phyloP scores from a whole-genome alignment of 2,797 vertebrate species.

The Picus viridis region DNA sequence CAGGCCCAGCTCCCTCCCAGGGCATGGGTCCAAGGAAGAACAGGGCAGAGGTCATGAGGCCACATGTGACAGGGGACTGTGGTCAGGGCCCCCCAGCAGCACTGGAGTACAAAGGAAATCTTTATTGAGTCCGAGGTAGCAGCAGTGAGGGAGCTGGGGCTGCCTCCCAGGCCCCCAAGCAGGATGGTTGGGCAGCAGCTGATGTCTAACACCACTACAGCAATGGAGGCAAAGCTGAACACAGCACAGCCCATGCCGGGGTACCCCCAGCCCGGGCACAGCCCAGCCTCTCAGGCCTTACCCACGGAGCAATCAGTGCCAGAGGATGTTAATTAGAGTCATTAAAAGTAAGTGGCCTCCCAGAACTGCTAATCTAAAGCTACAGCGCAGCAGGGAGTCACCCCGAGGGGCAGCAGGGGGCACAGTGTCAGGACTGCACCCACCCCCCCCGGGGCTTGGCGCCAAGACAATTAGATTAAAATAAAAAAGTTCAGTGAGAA shows the following conservation, averaged over 20 bases:
- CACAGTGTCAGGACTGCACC: not conserved
- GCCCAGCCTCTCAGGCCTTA: not conserved
- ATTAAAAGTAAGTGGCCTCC: not conserved
- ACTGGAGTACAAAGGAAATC: not conserved
- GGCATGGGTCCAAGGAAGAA: not conserved
- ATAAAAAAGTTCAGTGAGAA: conserved; percentile 50
- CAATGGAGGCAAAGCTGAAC: conserved; percentile 58
- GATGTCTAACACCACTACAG: not conserved
- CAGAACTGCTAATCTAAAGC: conserved; percentile 52
- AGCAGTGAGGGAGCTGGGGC: conserved; percentile 37
- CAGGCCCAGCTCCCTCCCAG: not conserved
- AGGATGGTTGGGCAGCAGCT: not conserved
- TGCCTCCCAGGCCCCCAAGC: not conserved
- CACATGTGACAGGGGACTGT: fast-evolving
- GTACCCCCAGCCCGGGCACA: not conserved
- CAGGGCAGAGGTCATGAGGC: not conserved
- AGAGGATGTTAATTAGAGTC: not conserved
- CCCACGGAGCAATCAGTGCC: conserved; percentile 7
- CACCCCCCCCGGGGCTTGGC: not conserved
- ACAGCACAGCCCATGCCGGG: not conserved
- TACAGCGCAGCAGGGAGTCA: not conserved
- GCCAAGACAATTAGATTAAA: not conserved
- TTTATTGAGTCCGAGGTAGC: conserved; percentile 80
- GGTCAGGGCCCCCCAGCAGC: not conserved
- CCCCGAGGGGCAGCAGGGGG: not conserved